phyloP scores from a whole-genome alignment of 2,113 vertebrate genomes.

The Nibea albiflora region DNA sequence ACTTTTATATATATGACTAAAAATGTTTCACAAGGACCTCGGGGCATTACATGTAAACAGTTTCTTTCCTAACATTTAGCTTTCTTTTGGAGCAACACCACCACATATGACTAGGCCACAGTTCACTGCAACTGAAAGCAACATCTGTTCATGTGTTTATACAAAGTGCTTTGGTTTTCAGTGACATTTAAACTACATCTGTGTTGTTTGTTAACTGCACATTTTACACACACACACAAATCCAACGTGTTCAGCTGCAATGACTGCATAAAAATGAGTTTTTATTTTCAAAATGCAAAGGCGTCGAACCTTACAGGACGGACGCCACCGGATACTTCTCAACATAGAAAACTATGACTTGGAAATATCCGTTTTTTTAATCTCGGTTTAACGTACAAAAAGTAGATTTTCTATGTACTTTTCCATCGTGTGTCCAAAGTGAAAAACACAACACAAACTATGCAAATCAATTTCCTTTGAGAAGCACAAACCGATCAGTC shows the following conservation, averaged over 20 bases:
- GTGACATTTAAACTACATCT: conserved; percentile 13
- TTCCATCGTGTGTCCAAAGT: conserved; percentile 5
- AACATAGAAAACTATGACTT: neutral
- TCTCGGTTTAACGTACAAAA: conserved; percentile 23
- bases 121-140: conserved; percentile 41
- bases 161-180: conserved; percentile 68
- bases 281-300: conserved; percentile 27
- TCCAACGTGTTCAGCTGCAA: conserved; percentile 18
- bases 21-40: conserved; percentile 25
- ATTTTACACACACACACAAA: neutral
- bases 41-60: conserved; percentile 39
- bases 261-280: neutral
- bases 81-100: conserved; percentile 18
- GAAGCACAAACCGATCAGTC: conserved; percentile 59
- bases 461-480: conserved; percentile 6
- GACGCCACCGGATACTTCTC: neutral
- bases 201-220: conserved; percentile 44
- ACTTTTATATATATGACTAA: conserved; percentile 13
- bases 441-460: neutral
- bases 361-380: conserved; percentile 23
- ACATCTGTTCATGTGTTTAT: conserved; percentile 48
- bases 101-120: conserved; percentile 39
- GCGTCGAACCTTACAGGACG: conserved; percentile 9
- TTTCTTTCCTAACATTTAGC: conserved; percentile 34
- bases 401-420: conserved; percentile 11